A percentile compares a stretch with the other conserved stretches of the same genome.
These are phyloP conservation scores for Colostygia pectinataria DNA, from an alignment of 2,888 invertebrate species.

Conservation along the genomic window DNA sequence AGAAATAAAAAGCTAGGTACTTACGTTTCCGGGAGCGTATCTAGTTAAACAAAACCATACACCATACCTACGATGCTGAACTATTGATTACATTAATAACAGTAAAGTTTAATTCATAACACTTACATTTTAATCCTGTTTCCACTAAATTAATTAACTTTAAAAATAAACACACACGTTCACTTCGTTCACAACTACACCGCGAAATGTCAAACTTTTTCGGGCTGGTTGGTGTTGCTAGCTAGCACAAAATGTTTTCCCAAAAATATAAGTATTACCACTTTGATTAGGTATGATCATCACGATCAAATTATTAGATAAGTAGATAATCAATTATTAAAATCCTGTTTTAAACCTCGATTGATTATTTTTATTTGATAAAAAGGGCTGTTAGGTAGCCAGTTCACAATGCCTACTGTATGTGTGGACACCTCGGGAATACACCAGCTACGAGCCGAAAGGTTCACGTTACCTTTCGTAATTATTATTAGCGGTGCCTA, in stretches of 20 bases:
- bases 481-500: constrained; percentile 79
- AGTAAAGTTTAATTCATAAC: constrained; percentile 61
- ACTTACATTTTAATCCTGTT: constrained; percentile 64
- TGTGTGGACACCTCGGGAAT: constrained; percentile 44
- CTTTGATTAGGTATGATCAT: not conserved
- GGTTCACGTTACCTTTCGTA: constrained; percentile 80
- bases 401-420: constrained; percentile 32
- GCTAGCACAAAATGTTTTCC: constrained; percentile 33
- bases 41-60: constrained; percentile 24
- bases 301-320: too few species aligned
- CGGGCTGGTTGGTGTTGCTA: constrained; percentile 58
- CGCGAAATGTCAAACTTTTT: constrained; percentile 70
- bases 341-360: too few species aligned
- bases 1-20: constrained; percentile 55
- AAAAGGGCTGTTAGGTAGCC: constrained; percentile 1
- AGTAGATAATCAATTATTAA: too few species aligned
- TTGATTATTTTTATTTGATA: not conserved
- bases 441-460: constrained; percentile 58
- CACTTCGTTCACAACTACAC: constrained; percentile 70
- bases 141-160: constrained; percentile 69
- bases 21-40: constrained; percentile 64
- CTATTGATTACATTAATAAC: constrained; percentile 33
- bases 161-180: constrained; percentile 71
- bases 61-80: constrained; percentile 13
- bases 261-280: constrained; percentile 27